Base-by-base conservation (phyloP, 1,140 invertebrate genomes). In the Rhopalosiphum padi region DNA sequence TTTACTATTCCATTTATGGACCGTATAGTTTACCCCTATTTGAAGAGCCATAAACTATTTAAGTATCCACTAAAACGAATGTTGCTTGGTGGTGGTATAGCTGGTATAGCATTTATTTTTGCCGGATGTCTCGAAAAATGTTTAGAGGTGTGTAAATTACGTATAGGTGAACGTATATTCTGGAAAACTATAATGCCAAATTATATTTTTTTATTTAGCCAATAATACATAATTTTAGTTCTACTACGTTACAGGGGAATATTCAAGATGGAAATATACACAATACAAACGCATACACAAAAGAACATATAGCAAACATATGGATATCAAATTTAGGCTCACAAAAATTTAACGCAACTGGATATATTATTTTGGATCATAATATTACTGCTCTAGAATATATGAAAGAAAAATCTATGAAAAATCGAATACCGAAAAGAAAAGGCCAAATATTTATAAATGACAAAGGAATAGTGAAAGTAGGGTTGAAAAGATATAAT, bases 1-100 rank as follows among this genome's bases (percentile, higher is more conserved):
- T 95, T 97, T 5, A 96, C 99, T 53, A 98, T 99, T 94, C 98
- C 98, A 2, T 88, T 99, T 0, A 98, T 98, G 95, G 97, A 99
- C 94, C 96, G 95, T 82, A 43, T 95, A 5, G 94, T 98, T 37
- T 98, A 98, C 95, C 96, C 96, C 0, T 1, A 96, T 4, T 94
- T 97, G 21, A 94, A 94, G 0, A 96, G 95, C 0, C 91, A 93
- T 22, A 41, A 41, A 43, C 7, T 95, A 11, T 96, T 97, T 5
- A 95, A 95, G 95, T 96, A 95, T 2, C 97, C 97, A 0, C 95
- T 99, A 46, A 97, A 98, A 94, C 96, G 97, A 95, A 97, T 99
- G 94, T 96, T 96, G 0, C 95, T 96, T 86, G 99, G 99, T 37
- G 98, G 98, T 22, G 22, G 82, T 41, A 95, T 99, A 6, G 98